phyloP scores from a whole-genome alignment of 2,888 invertebrate genomes.

The Thymelicus sylvestris region DNA sequence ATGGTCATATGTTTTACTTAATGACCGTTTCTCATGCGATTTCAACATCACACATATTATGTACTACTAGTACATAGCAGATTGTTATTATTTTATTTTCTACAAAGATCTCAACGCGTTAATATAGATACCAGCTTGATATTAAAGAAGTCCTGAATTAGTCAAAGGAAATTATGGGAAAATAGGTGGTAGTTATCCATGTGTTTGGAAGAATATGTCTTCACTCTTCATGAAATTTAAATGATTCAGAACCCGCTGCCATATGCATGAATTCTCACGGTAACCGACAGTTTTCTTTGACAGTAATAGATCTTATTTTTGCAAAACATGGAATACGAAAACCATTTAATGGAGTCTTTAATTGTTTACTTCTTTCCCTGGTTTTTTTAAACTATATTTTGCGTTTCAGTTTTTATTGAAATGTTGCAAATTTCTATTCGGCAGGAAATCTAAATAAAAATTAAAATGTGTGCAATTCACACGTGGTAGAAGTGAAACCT shows the following conservation, averaged over 20 bases:
- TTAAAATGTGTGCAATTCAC: too few species aligned
- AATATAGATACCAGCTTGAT: too few species aligned
- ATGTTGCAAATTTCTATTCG: too few species aligned
- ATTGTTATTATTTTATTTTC: too few species aligned
- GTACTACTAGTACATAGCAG: background rate
- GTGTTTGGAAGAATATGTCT: constrained; percentile 20
- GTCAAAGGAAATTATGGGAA: constrained; percentile 19
- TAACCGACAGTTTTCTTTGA: constrained; percentile 22
- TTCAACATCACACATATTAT: constrained; percentile 18
- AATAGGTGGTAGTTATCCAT: constrained; percentile 10
- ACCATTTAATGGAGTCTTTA: constrained; percentile 4
- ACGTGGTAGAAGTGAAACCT: too few species aligned
- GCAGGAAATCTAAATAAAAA: too few species aligned
- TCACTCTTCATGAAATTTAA: constrained; percentile 21
- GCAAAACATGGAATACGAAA: constrained; percentile 13
- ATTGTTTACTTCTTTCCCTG: too few species aligned
- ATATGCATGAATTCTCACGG: constrained; percentile 24
- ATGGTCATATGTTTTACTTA: constrained; percentile 66
- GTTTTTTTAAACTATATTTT: too few species aligned
- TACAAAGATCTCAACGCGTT: too few species aligned
- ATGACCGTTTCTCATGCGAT: constrained; percentile 73
- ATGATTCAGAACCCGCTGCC: constrained; percentile 11
- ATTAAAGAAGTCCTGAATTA: background rate
- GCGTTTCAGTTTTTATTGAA: too few species aligned
- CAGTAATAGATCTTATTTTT: constrained; percentile 14